Evolutionary conservation across 2,888 invertebrate species (phyloP).

Genomic region (Ectemnius continuus): DNA sequence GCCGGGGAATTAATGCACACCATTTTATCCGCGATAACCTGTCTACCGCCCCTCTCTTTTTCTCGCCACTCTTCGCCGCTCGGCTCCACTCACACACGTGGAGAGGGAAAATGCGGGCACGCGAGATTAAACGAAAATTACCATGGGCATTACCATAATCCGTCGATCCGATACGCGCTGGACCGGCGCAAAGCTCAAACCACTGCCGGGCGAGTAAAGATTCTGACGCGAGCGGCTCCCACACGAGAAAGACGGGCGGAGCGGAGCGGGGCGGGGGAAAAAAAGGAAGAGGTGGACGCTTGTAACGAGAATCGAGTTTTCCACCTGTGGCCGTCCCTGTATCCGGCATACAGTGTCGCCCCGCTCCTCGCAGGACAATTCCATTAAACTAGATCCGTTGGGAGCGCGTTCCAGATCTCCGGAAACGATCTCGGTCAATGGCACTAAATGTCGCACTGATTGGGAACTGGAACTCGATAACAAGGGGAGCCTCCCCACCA

Average conservation of each 20-base stretch:
- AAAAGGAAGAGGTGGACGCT: slow-evolving; percentile 12
- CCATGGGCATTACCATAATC: slow-evolving; percentile 28
- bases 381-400: too few relatives aligned
- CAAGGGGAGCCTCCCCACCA: not conserved
- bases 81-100: not conserved
- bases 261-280: slow-evolving; percentile 12
- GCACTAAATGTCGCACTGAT: too few relatives aligned
- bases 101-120: slow-evolving; percentile 11
- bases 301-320: slow-evolving; percentile 41
- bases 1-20: slow-evolving; percentile 2
- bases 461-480: too few relatives aligned
- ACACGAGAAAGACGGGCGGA: slow-evolving; percentile 3
- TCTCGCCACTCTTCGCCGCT: too few relatives aligned
- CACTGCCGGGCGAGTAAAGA: slow-evolving; percentile 9
- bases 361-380: too few relatives aligned
- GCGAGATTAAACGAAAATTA: slow-evolving; percentile 27
- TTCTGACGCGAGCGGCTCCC: slow-evolving; percentile 21
- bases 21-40: not conserved
- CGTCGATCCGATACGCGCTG: slow-evolving; percentile 6
- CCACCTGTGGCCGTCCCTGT: slow-evolving; percentile 24
- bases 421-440: too few relatives aligned
- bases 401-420: too few relatives aligned
- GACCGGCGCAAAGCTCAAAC: slow-evolving; percentile 1
- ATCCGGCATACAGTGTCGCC: too few relatives aligned
- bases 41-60: too few relatives aligned